Conservation (phyloP, 1,140 invertebrate species). For the Dendroctonus ponderosae region DNA sequence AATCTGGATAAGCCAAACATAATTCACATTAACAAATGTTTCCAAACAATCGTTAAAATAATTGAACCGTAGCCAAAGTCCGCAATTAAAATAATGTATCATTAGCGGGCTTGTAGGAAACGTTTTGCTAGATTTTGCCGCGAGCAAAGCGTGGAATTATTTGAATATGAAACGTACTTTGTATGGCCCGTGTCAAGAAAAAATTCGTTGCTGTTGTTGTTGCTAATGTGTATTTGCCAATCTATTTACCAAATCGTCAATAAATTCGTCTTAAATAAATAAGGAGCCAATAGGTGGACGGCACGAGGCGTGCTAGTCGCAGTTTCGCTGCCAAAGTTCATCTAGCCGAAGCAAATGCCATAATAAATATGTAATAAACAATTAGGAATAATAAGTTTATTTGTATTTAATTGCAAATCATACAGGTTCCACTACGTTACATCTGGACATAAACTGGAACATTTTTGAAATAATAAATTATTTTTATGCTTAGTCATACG, state of each 20-base stretch:
- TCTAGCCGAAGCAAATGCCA: no score
- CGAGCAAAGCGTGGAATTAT: conserved; percentile 20
- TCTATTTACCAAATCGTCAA: not conserved
- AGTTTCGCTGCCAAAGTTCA: no score
- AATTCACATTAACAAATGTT: conserved; percentile 19
- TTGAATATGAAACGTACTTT: conserved; percentile 9
- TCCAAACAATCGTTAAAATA: conserved; percentile 26
- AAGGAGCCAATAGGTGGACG: not conserved
- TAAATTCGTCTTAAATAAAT: conserved; percentile 1
- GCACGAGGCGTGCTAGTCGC: no score
- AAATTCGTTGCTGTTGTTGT: not conserved
- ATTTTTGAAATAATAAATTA: no score
- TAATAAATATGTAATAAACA: no score
- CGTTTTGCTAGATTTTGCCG: conserved; percentile 10
- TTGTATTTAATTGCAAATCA: no score
- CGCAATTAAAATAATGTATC: conserved; percentile 29
- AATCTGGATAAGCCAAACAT: not conserved
- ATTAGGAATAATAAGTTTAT: no score
- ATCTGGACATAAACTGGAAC: no score
- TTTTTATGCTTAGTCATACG: no score
- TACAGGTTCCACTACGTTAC: no score
- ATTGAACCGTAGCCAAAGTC: conserved; percentile 26
- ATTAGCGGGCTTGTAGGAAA: conserved; percentile 12
- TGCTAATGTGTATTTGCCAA: not conserved
- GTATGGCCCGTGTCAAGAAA: conserved; percentile 13